Base-by-base conservation (phyloP, 2,888 invertebrate species). In the Drosophila pegasa region DNA sequence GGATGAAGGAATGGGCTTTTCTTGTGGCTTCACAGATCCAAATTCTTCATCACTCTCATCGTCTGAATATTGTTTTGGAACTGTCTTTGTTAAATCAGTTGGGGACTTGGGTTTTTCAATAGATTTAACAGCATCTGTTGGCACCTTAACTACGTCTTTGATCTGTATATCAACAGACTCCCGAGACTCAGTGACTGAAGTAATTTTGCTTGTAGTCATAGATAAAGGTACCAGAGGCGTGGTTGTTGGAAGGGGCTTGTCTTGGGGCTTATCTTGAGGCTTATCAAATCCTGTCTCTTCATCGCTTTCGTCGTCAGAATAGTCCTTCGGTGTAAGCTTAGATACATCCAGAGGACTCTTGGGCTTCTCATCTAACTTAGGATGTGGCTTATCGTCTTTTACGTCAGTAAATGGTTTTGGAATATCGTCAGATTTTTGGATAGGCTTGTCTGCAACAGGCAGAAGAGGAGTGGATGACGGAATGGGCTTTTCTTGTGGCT, bases 281-380 rank as follows among this genome's bases (percentile, higher is more conserved):
- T 47, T 47, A 31, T 38, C 47, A 47, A 40, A 47, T 0, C 29
- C 27, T 16, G 48, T n/a, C 27, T 54, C 45, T 3, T 47, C 45
- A 4, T 51, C 57, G 38, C 58, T 58, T 48, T 66, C 59, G 29
- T 59, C 59, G 41, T 45, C 62, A 35, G 56, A 41, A 22, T 7
- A 12, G 12, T 6, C 14, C 14, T 43, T 20, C 3, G 20, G 16
- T 7, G 20, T 18, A n/a, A 3, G 31, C 14, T 37, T 50, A 51
- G 57, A 47, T 35, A n/a, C 14, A 50, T 33, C 55, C n/a, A 16
- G 37, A 8, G 16, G 37, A 37, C 37, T 37, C 29, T n/a, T 41
- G 14, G 41, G 41, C 20, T 41, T 41, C 14, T 41, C 41, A 22
- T 20, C 41, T 31, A 41, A 31, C 4, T 18, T 31, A 14, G 4